These are phyloP conservation scores for Aptenodytes patagonicus DNA, from an alignment of 2,113 vertebrate species.

Conservation along the genomic window DNA sequence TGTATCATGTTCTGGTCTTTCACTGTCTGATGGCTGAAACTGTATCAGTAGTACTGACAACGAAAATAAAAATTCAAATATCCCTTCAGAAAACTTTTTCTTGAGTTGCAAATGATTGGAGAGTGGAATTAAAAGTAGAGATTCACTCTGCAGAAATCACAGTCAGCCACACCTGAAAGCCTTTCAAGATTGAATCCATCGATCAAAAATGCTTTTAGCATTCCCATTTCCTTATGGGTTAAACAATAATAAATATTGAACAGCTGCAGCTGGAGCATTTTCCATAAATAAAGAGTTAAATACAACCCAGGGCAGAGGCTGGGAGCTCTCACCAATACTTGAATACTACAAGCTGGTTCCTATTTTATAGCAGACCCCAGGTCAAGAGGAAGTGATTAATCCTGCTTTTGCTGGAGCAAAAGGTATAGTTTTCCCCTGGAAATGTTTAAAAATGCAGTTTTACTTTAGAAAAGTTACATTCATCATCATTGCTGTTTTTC, in stretches of 20 bases:
- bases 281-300: constrained; percentile 31
- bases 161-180: neutral
- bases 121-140: neutral
- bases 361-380: neutral
- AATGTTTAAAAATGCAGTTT: constrained; percentile 4
- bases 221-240: neutral
- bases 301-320: neutral
- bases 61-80: neutral
- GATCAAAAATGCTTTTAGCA: neutral
- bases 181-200: neutral
- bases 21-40: neutral
- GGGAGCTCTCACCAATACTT: neutral
- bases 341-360: neutral
- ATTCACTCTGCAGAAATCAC: neutral
- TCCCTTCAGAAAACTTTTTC: neutral
- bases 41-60: neutral
- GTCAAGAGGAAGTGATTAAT: constrained; percentile 27
- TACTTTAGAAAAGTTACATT: neutral
- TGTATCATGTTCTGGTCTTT: neutral
- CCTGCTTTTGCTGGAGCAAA: neutral
- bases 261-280: neutral
- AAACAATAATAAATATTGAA: constrained; percentile 43
- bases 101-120: neutral
- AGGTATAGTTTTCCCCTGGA: neutral
- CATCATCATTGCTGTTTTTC: neutral